phyloP scores from a whole-genome alignment of 2,113 vertebrate genomes.

The Sinocyclocheilus rhinocerous region DNA sequence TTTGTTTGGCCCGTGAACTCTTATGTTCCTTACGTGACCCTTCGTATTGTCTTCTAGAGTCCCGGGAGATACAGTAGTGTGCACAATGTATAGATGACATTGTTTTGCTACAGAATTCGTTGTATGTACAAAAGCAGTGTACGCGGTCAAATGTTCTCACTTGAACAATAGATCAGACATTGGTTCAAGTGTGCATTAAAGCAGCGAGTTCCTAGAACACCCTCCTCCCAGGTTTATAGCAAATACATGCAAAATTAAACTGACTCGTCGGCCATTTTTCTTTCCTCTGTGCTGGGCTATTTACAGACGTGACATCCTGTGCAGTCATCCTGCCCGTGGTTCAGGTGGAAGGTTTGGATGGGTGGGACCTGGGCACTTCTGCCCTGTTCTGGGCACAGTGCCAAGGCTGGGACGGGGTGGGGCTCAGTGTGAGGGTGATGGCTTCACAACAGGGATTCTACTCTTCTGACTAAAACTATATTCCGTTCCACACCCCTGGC shows the following conservation, averaged over 20 bases:
- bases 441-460: constrained; percentile 48
- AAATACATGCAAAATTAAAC: constrained; percentile 20
- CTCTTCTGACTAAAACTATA: constrained; percentile 45
- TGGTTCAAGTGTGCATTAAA: constrained; percentile 5
- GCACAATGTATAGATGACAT: neutral
- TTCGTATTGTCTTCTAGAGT: constrained; percentile 54
- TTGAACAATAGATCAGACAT: neutral
- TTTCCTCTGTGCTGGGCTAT: constrained; percentile 23
- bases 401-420: constrained; percentile 14
- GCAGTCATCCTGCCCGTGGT: constrained; percentile 9
- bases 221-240: constrained; percentile 12
- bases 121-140: neutral
- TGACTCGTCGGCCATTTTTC: constrained; percentile 30
- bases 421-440: neutral
- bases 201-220: neutral
- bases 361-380: constrained; percentile 64
- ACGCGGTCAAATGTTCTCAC: neutral
- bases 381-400: constrained; percentile 42
- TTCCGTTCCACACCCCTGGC: constrained; percentile 44
- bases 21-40: constrained; percentile 64
- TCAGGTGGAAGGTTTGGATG: constrained; percentile 38
- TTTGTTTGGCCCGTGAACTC: constrained; percentile 63
- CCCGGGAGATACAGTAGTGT: neutral
- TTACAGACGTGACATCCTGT: constrained; percentile 31
- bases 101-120: neutral